A percentile compares a stretch with the other conserved stretches of the same genome.
Evolutionary conservation across 2,113 vertebrate genomes (phyloP).

Genomic region (Cyanoderma ruficeps): DNA sequence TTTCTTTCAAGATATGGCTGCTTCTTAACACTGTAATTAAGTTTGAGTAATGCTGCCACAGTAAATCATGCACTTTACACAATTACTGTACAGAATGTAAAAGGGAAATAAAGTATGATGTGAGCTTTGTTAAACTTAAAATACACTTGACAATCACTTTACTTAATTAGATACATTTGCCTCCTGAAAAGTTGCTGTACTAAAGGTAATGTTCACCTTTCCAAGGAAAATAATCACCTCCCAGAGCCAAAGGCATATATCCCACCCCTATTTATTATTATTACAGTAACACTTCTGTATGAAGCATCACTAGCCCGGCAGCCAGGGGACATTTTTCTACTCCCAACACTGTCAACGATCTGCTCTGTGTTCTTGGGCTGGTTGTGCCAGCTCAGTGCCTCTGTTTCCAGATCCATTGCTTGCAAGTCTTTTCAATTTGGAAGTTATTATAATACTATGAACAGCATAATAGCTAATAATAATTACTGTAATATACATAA

Average conservation of each 20-base stretch:
- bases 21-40: constrained; percentile 71
- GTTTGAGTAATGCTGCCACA: constrained; percentile 71
- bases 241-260: background rate
- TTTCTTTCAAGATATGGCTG: constrained; percentile 65
- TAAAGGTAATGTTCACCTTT: constrained; percentile 59
- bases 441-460: constrained; percentile 12
- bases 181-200: constrained; percentile 5
- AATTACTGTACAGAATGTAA: constrained; percentile 64
- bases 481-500: constrained; percentile 56
- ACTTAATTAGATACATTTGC: constrained; percentile 62
- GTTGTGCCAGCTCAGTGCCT: background rate
- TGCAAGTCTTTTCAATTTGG: background rate
- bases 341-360: background rate
- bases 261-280: constrained; percentile 15
- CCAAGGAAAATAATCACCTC: constrained; percentile 23
- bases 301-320: background rate
- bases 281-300: background rate
- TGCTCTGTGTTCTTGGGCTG: background rate
- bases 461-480: constrained; percentile 50
- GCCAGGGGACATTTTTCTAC: background rate
- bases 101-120: constrained; percentile 56
- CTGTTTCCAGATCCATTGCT: constrained; percentile 15
- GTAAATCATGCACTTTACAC: constrained; percentile 68
- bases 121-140: constrained; percentile 70
- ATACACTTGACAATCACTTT: constrained; percentile 68